Conservation (phyloP, 2,113 vertebrate species). For the Cyanocitta stelleri region DNA sequence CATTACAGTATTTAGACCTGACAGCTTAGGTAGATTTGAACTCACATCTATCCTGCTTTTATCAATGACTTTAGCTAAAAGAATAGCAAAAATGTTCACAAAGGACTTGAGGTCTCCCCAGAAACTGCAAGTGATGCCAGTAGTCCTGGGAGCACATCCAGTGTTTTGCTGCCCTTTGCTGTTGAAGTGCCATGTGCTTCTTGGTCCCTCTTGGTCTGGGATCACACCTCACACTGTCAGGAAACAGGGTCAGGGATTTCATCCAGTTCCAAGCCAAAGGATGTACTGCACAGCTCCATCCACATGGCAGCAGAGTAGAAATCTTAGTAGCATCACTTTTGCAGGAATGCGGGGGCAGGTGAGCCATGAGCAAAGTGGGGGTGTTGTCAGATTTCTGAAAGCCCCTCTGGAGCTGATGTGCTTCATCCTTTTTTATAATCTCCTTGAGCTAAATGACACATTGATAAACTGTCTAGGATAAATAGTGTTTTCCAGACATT, state of each 20-base stretch:
- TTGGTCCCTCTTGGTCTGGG: neutral
- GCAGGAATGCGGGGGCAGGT: neutral
- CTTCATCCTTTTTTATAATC: slow-evolving; percentile 15
- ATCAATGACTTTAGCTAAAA: neutral
- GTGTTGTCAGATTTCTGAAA: neutral
- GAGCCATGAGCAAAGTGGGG: neutral
- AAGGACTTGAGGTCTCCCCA: rapidly evolving
- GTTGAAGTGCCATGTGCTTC: neutral
- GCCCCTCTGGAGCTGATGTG: neutral
- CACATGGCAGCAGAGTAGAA: neutral
- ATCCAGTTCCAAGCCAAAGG: neutral
- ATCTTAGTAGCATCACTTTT: neutral
- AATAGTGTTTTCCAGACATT: neutral
- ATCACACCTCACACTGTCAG: neutral
- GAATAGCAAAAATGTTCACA: neutral
- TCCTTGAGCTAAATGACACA: slow-evolving; percentile 7
- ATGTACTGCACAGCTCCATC: neutral
- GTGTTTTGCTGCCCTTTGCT: neutral
- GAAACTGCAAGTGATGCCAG: neutral
- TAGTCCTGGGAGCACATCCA: neutral
- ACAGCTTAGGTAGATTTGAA: neutral
- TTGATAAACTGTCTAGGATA: slow-evolving; percentile 12
- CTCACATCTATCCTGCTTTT: neutral
- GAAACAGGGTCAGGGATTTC: neutral
- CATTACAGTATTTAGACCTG: neutral